Conservation (phyloP, 2,888 invertebrate genomes). For the Linnaemya vulpina region DNA sequence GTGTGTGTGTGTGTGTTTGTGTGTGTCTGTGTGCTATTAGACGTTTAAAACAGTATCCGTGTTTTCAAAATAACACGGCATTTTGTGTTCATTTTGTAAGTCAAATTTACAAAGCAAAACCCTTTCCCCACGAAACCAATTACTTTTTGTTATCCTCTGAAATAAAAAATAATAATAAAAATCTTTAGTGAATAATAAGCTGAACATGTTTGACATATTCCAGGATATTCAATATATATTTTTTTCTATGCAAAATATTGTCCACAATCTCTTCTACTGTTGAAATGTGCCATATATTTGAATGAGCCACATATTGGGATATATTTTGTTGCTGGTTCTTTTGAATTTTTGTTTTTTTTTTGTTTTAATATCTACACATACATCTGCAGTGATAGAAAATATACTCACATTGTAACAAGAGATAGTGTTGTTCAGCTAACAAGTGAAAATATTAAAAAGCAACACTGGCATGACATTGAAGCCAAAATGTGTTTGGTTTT, state of each 20-base stretch:
- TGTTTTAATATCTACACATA: neutral
- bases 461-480: conserved; percentile 64
- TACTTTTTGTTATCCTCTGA: conserved; percentile 8
- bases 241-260: conserved; percentile 30
- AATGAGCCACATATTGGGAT: conserved; percentile 41
- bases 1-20: too few relatives aligned
- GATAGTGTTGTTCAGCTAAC: conserved; percentile 61
- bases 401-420: conserved; percentile 60
- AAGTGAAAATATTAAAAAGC: conserved; percentile 58
- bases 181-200: conserved; percentile 66
- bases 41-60: conserved; percentile 55
- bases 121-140: conserved; percentile 10
- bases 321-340: neutral
- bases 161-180: conserved; percentile 28
- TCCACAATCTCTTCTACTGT: conserved; percentile 46
- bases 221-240: conserved; percentile 63
- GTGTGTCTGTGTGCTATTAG: neutral
- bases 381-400: conserved; percentile 24
- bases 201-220: conserved; percentile 71
- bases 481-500: conserved; percentile 41
- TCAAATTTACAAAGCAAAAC: conserved; percentile 25
- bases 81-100: conserved; percentile 32
- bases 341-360: too few relatives aligned
- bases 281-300: neutral
- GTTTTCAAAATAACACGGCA: conserved; percentile 15